phyloP scores from a whole-genome alignment of 2,797 vertebrate species.

The Danio albolineatus region DNA sequence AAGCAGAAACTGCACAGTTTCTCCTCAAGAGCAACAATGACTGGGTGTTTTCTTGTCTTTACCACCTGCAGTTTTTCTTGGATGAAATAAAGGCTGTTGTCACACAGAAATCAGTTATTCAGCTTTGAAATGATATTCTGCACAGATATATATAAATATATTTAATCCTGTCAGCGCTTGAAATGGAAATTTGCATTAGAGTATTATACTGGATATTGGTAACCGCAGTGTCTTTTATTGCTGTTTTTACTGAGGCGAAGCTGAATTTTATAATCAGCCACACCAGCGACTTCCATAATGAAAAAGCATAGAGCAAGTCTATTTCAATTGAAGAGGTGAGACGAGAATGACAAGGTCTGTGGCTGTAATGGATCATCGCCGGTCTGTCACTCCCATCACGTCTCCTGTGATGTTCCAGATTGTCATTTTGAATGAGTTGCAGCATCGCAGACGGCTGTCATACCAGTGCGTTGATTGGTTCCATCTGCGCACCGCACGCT shows the following conservation, averaged over 20 bases:
- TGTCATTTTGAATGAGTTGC: slow-evolving; percentile 29
- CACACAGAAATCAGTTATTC: background rate
- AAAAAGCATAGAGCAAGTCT: slow-evolving; percentile 5
- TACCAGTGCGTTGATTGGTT: slow-evolving; percentile 6
- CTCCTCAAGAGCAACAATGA: background rate
- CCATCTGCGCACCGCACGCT: background rate
- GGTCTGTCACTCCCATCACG: slow-evolving; percentile 34
- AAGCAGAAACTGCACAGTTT: background rate
- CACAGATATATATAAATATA: background rate
- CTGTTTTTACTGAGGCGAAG: background rate
- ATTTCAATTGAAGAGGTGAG: slow-evolving; percentile 7
- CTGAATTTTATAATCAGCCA: background rate
- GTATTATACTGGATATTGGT: background rate
- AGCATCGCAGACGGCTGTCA: slow-evolving; percentile 24
- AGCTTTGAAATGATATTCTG: background rate
- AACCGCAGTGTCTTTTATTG: background rate
- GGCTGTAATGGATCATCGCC: slow-evolving; percentile 29
- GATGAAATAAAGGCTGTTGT: slow-evolving; percentile 1
- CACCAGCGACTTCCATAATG: background rate
- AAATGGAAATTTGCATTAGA: background rate
- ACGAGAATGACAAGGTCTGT: background rate
- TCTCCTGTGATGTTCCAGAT: slow-evolving; percentile 28
- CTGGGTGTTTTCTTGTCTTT: slow-evolving; percentile 2
- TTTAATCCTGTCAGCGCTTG: background rate
- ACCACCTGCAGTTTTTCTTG: background rate